Conservation (phyloP, 2,797 vertebrate species). For the Picus viridis region DNA sequence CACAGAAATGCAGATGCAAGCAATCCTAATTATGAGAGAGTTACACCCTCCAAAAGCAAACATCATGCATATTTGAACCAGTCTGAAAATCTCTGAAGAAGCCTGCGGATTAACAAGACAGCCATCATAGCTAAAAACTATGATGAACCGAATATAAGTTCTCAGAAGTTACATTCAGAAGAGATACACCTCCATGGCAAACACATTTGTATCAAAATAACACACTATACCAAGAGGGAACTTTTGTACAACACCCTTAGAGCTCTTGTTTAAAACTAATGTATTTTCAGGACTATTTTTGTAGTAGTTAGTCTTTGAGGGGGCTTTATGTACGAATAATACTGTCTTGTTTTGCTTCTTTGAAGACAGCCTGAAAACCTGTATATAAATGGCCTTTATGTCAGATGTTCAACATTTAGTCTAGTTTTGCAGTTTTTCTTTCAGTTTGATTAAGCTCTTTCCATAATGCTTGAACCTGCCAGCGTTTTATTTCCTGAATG, state of each 20-base stretch:
- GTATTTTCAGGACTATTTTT: neutral
- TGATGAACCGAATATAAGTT: neutral
- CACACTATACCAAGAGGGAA: neutral
- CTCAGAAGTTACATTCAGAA: neutral
- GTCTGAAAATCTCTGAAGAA: neutral
- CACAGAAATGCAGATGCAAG: neutral
- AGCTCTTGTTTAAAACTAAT: neutral
- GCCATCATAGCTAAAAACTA: neutral
- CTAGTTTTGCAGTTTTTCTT: constrained; percentile 9
- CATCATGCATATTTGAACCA: neutral
- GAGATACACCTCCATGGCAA: neutral
- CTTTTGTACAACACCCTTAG: neutral
- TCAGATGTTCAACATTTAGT: neutral
- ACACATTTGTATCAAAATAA: neutral
- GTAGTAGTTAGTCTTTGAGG: neutral
- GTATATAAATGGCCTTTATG: neutral
- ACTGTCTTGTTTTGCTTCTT: neutral
- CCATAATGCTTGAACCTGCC: neutral
- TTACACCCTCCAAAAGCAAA: neutral
- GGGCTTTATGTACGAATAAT: constrained; percentile 24
- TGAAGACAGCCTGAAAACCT: constrained; percentile 11
- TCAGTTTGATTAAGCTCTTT: constrained; percentile 14
- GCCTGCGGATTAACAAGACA: neutral
- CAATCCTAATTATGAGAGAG: neutral
- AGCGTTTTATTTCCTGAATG: constrained; percentile 25